Conservation (phyloP, 2,888 invertebrate species). For the Clanis bilineata region DNA sequence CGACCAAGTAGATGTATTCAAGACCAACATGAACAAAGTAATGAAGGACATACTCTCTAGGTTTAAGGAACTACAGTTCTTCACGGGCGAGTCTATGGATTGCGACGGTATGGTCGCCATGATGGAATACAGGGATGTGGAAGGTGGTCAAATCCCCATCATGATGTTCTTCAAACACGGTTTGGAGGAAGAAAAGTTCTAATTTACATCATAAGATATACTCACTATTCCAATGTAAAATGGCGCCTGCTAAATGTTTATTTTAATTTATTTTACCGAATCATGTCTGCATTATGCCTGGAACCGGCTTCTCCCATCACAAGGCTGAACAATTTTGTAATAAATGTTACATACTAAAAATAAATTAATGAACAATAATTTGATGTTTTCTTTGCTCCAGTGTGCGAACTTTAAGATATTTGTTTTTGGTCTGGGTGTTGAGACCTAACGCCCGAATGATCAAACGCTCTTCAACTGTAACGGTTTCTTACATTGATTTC, state of each 20-base stretch:
- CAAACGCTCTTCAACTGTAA: no score
- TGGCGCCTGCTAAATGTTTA: slow-evolving; percentile 61
- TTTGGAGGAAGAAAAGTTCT: slow-evolving; percentile 96
- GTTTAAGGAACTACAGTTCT: slow-evolving; percentile 96
- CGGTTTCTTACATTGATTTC: no score
- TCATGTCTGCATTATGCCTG: slow-evolving; percentile 64
- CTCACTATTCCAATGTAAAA: slow-evolving; percentile 63
- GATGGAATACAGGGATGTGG: slow-evolving; percentile 95
- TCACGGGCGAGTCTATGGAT: slow-evolving; percentile 96
- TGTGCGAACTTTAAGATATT: background rate
- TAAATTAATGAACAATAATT: slow-evolving; percentile 69
- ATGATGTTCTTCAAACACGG: slow-evolving; percentile 99
- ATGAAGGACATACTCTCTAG: slow-evolving; percentile 95
- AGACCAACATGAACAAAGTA: slow-evolving; percentile 95
- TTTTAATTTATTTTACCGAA: slow-evolving; percentile 75
- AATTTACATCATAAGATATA: slow-evolving; percentile 64
- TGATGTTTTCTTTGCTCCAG: slow-evolving; percentile 28
- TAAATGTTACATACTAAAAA: slow-evolving; percentile 73
- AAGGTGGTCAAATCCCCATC: slow-evolving; percentile 91
- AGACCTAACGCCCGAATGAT: no score
- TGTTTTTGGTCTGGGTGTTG: no score
- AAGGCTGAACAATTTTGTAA: slow-evolving; percentile 80
- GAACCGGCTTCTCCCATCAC: slow-evolving; percentile 68
- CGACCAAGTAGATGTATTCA: slow-evolving; percentile 93
- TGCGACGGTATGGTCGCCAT: slow-evolving; percentile 97